Base-by-base conservation (phyloP, 2,113 vertebrate genomes). In the Phainopepla nitens region DNA sequence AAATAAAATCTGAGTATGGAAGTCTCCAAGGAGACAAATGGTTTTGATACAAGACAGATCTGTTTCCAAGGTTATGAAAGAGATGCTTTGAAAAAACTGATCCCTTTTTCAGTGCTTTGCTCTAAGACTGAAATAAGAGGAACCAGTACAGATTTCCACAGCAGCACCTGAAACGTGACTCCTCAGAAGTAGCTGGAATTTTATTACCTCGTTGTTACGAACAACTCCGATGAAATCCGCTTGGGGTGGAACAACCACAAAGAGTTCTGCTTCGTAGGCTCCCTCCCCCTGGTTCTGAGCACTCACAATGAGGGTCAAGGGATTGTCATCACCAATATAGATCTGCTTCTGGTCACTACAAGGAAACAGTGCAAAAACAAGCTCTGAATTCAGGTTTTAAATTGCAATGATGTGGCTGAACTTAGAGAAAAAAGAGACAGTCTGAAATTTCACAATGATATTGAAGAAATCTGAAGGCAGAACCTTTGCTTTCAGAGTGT, bases 191-290 rank as follows among this genome's bases (percentile, higher is more conserved):
- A 54, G 87, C 2, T 31, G 35, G n/a, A 27, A 41, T 53, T 97
- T 96, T 93, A 99, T 96, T 93, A 99, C 99, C 97, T 99, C 98
- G 4, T 98, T 99, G 96, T 99, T 99, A 57, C 99, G 98, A 91
- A 99, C 98, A 4, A 99, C 99, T 5, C 98, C 99, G 3, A 99
- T 99, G 97, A 99, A 99, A 96, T 99, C 99, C 12, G 99, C 99
- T 96, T 99, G 99, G 0, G 97, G 98, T 0, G 99, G 99, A 14
- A 98, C 98, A 3, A 97, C 91, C 13, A 99, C 97, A 22, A 98
- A 98, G 44, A 99, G 99, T 66, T 99, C 99, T 1, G 99, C 99
- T 97, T 99, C 99, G 16, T 99, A 99, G 39, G 99, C 99, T 12
- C 99, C 99, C 93, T 99, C 99, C 5, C 99, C 99, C 87, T 95